phyloP scores from a whole-genome alignment of 2,113 vertebrate genomes.

The Bubo blakistoni region DNA sequence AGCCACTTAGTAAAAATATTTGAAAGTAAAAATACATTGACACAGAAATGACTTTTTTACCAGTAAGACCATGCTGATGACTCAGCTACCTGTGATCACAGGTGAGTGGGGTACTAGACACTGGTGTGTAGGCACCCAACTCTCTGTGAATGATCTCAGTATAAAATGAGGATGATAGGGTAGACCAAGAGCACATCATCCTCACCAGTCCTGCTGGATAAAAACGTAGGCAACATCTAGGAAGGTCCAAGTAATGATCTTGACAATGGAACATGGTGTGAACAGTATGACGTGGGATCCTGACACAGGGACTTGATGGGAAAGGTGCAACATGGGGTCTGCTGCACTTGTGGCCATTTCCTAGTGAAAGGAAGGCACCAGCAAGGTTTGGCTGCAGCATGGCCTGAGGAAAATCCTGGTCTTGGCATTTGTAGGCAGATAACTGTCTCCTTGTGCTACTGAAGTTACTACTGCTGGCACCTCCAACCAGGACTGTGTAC shows the following conservation, averaged over 20 bases:
- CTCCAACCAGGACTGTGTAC: neutral
- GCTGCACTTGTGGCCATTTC: neutral
- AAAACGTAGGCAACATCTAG: neutral
- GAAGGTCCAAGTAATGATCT: neutral
- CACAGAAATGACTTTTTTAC: neutral
- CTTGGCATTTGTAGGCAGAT: neutral
- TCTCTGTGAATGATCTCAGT: neutral
- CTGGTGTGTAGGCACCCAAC: neutral
- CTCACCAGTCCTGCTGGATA: neutral
- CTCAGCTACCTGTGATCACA: neutral
- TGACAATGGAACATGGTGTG: neutral
- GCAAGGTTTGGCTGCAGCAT: neutral
- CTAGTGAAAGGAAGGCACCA: neutral
- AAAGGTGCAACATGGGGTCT: neutral
- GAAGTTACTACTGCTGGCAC: neutral
- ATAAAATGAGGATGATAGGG: neutral
- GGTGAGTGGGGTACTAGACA: neutral
- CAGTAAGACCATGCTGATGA: neutral
- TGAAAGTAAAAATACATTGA: neutral
- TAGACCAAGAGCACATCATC: neutral
- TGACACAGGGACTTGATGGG: rapidly evolving
- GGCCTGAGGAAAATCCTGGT: neutral
- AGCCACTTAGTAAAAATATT: neutral
- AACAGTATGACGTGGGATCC: neutral
- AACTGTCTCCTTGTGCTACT: neutral